phyloP scores from a whole-genome alignment of 2,113 vertebrate species.

The Etia nguti region DNA sequence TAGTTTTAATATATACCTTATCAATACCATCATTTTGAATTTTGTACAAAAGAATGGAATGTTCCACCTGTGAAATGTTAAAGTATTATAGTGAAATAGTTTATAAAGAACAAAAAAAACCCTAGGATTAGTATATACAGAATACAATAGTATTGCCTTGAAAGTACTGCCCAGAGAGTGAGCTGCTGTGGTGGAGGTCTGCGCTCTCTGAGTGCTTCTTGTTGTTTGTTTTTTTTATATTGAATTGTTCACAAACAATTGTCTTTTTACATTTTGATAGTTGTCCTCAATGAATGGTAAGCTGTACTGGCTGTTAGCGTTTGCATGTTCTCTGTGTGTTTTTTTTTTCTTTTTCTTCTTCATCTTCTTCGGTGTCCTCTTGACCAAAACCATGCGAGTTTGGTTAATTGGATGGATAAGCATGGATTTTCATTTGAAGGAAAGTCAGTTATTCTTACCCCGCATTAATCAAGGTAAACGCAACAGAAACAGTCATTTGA shows the following conservation, averaged over 20 bases:
- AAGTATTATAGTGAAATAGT: background rate
- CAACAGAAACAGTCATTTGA: background rate
- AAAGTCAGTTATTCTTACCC: background rate
- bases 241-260: background rate
- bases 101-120: background rate
- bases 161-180: background rate
- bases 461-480: background rate
- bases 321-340: background rate
- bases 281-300: background rate
- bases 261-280: background rate
- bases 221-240: background rate
- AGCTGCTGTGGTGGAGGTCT: background rate
- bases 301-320: background rate
- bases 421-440: background rate
- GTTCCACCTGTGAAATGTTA: background rate
- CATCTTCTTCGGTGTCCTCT: background rate
- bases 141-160: background rate
- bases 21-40: background rate
- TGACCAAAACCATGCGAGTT: background rate
- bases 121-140: background rate
- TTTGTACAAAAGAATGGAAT: background rate
- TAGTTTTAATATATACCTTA: background rate
- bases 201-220: background rate
- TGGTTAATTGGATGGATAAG: background rate
- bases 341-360: background rate